These are phyloP conservation scores for Macrobrachium rosenbergii DNA, from an alignment of 1,140 invertebrate genomes.

Conservation along the genomic window DNA sequence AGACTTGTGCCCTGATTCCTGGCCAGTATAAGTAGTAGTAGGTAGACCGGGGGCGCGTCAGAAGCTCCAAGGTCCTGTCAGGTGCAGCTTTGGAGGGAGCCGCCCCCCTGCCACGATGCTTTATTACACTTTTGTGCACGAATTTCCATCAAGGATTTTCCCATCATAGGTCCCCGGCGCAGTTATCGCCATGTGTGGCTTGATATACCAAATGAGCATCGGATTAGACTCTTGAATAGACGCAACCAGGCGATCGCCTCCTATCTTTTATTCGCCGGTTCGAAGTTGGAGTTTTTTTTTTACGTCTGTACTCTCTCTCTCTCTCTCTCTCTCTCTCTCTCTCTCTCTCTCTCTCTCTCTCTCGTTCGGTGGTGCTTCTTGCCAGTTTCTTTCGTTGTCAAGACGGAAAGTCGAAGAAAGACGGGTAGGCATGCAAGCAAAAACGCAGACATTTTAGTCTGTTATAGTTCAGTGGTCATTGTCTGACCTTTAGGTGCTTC, in stretches of 20 bases:
- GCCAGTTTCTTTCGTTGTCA: too few species aligned
- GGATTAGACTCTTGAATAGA: slow-evolving; percentile 11
- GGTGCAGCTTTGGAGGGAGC: slow-evolving; percentile 13
- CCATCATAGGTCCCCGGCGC: slow-evolving; percentile 1
- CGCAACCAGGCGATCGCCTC: background rate
- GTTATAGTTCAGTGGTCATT: too few species aligned
- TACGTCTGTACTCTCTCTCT: too few species aligned
- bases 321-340: too few species aligned
- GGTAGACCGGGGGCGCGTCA: background rate
- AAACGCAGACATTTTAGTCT: too few species aligned
- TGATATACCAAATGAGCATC: slow-evolving; percentile 21
- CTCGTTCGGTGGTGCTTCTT: too few species aligned
- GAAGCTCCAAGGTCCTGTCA: slow-evolving; percentile 4
- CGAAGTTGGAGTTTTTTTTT: too few species aligned
- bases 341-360: too few species aligned
- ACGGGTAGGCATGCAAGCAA: too few species aligned
- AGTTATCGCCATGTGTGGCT: slow-evolving; percentile 23
- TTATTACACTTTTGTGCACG: slow-evolving; percentile 24
- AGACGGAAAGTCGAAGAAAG: too few species aligned
- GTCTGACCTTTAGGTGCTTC: too few species aligned
- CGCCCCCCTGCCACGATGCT: slow-evolving; percentile 9
- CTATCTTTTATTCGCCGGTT: background rate
- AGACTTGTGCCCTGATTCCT: background rate
- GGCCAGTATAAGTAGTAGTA: background rate
- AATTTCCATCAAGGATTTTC: slow-evolving; percentile 12